Base-by-base conservation (phyloP, 2,888 invertebrate species). In the Melanophora roralis region DNA sequence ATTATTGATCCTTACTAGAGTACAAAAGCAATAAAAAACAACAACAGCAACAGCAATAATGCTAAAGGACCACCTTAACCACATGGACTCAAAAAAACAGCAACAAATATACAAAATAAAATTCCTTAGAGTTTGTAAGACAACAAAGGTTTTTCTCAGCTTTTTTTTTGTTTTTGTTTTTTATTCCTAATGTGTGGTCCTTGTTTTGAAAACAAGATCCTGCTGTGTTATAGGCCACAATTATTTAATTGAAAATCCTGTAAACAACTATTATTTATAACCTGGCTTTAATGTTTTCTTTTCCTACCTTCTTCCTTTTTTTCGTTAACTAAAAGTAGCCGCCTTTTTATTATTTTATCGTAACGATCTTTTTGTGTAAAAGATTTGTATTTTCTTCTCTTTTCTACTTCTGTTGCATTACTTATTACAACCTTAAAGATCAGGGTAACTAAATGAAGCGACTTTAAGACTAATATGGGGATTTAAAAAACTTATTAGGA, bases 201-300 rank as follows among this genome's bases (percentile, higher is more conserved):
- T 77, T 51, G 60, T 59, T 59, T 71, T 23, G 55, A 49, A 49
- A 64, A 43, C 64, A 49, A 43, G 57, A 71, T 77, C 76, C 76
- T 77, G 76, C 76, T 77, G 76, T 59, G 69, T 77, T 71, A 77
- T 77, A 71, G 76, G 57, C 76, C 76, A 69, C 76, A 77, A 77
- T 77, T 77, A 77, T 77, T 77, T 77, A 77, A 77, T 77, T 77
- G 76, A 77, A 77, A 71, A 77, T 77, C 76, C 76, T 77, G 76
- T 77, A 77, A 77, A 77, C 49, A 77, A 49, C 27, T 64, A 51
- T 65, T 71, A 51, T 67, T 74, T 16, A 51, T 45, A 51, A 49
- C 40, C 47, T 65, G 47, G 55, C 55, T 19, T 32, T 23, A 23
- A 49, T 59, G 38, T 43, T 27, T 27, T 51, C 43, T 16, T 55